Base-by-base conservation (phyloP, 2,888 invertebrate species). In the Perithous albicinctus region DNA sequence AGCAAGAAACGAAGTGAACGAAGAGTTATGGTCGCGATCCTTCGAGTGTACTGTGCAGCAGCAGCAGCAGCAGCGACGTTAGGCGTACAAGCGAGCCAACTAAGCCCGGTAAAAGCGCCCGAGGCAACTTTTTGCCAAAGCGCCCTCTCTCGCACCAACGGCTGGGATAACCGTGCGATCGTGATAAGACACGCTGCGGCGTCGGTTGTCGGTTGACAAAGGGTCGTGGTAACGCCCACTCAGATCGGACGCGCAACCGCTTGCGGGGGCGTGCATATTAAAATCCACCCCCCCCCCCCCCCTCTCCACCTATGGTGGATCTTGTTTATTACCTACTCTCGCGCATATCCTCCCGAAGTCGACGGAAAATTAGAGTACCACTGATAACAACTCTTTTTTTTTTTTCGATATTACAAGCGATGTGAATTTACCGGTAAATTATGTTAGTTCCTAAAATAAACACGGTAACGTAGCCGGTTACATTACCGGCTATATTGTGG, bases 241-340 rank as follows among this genome's bases (percentile, higher is more conserved):
- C 86, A 89, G 89, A 89, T 89, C 89, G 89, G 88, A 89, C 89
- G 87, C 87, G 88, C 87, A 89, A 89, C 88, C 88, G 89, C 89
- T 89, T 87, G 90, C 88, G 91, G 87, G 89, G 91, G 90, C 90
- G 90, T 91, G 84, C 90, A 91, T 90, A 91, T 90, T 90, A 88
- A 90, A 90, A 90, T 90, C 86, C 82, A 74, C 82, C 80, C 80
- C 79, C 79, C 77, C 56, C 38, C 10, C 77, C 70, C 74, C 32
- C 80, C 59, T 18, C 10, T 35, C 15, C 66, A 69, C 54, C 69
- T 75, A 51, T 83, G 78, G 85, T 56, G 80, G 75, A 86, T 86
- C 88, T 88, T 87, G 86, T 89, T 90, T 89, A 87, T 90, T 54
- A 38, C 54, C 69, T 32, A 38, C 69, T 69, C 69, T 51, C 61